Conservation (phyloP, 2,113 vertebrate genomes). For the Oceanodroma tethys region DNA sequence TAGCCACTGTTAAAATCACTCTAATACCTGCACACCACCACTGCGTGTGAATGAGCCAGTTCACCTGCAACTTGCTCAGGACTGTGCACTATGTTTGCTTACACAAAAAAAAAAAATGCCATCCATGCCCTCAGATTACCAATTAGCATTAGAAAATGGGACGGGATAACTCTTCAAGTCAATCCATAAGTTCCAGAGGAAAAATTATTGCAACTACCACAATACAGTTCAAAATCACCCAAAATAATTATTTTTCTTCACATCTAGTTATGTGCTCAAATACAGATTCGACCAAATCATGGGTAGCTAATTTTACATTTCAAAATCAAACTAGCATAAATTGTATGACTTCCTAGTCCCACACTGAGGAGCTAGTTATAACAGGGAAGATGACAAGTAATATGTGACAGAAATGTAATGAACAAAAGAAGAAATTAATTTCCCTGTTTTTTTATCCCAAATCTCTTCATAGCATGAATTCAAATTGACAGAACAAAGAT, state of each 20-base stretch:
- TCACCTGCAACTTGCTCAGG: not conserved
- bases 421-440: conserved; percentile 33
- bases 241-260: not conserved
- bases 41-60: rapidly evolving
- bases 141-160: not conserved
- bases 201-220: not conserved
- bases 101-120: not conserved
- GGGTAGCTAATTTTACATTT: not conserved
- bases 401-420: not conserved
- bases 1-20: not conserved
- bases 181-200: not conserved
- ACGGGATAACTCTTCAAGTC: rapidly evolving
- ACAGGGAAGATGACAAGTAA: not conserved
- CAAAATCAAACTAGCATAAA: not conserved
- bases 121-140: not conserved
- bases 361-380: not conserved
- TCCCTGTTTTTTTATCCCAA: not conserved
- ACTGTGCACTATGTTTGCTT: not conserved
- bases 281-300: not conserved
- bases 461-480: not conserved
- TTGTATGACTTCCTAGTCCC: not conserved
- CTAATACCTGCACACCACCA: not conserved
- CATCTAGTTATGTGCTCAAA: not conserved
- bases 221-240: not conserved
- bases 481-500: conserved; percentile 12